Base-by-base conservation (phyloP, 2,888 invertebrate species). In the Ariolimax columbianus region DNA sequence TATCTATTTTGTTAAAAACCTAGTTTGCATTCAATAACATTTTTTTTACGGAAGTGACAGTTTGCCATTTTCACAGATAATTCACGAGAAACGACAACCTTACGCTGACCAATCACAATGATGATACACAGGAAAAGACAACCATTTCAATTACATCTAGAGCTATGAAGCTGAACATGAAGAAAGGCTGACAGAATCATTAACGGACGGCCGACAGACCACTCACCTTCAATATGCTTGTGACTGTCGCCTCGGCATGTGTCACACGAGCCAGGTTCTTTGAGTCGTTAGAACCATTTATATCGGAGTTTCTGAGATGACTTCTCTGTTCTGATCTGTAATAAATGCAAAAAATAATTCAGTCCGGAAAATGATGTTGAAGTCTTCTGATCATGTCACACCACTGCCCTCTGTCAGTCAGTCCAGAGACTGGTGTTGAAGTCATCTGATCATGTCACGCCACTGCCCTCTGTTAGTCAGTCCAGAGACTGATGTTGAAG, bases 231-330 rank as follows among this genome's bases (percentile, higher is more conserved):
- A 98, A 95, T 89, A 98, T 97, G 23, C 97, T 97, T 47, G 97
- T 96, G 23, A 98, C 95, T 11, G 98, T 98, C 17, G 97, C 97
- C 93, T 98, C 98, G 0, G 98, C 98, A 89, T 97, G 95, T 86
- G 97, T 95, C 93, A 93, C 97, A 95, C 90, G 96, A 95, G 89
- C 96, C 17, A 92, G 91, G 75, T 84, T 88, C 70, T 87, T 87
- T 96, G 75, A 96, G 7, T 84, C 77, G 38, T 85, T 87, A 17
- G 87, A 77, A 66, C 84, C 87, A 63, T 82, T 72, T 26, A 86
- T 82, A 33, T 88, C 88, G 33, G 85, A 81, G 23, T 80, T 75
- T 66, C 88, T 81, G 9, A 86, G 82, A n/a, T 85, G 82, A n/a
- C 86, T 87, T 75, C 87, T 77, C 82, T 88, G 87, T 4, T 83